Percentiles rank a stretch among this genome's conserved stretches.
phyloP scores from a whole-genome alignment of 2,888 invertebrate genomes.

The Ochropleura plecta region DNA sequence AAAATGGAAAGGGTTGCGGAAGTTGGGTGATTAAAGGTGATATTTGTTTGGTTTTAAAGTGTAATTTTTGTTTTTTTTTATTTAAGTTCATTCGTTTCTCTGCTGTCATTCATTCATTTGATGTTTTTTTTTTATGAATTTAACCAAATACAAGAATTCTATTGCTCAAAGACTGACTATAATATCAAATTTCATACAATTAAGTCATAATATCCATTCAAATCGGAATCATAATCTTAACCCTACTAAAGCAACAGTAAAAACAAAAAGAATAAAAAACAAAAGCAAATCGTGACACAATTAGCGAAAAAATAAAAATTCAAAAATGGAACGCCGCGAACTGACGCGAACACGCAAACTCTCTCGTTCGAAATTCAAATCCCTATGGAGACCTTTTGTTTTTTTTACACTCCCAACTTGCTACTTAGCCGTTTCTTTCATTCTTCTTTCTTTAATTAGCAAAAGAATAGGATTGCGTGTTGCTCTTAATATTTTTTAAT shows the following conservation, averaged over 20 bases:
- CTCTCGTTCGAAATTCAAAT: slow-evolving; percentile 84
- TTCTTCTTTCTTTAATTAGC: slow-evolving; percentile 89
- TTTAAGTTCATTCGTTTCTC: background rate
- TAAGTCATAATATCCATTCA: background rate
- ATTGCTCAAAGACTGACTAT: background rate
- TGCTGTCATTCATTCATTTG: background rate
- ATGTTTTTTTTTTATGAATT: background rate
- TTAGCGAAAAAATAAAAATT: slow-evolving; percentile 75
- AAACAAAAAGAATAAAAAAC: slow-evolving; percentile 66
- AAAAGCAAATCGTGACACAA: slow-evolving; percentile 69
- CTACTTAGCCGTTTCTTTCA: slow-evolving; percentile 88
- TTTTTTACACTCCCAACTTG: slow-evolving; percentile 86
- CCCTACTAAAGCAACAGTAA: slow-evolving; percentile 54
- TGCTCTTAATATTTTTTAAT: slow-evolving; percentile 87
- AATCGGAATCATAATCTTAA: slow-evolving; percentile 48
- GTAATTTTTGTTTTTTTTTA: background rate
- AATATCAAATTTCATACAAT: background rate
- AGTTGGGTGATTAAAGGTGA: slow-evolving; percentile 52
- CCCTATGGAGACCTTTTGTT: slow-evolving; percentile 80
- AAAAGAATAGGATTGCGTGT: slow-evolving; percentile 88
- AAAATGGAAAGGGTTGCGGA: slow-evolving; percentile 57
- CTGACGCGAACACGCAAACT: slow-evolving; percentile 86
- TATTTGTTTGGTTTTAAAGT: slow-evolving; percentile 40
- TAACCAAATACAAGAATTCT: background rate
- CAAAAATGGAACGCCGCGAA: slow-evolving; percentile 82